Evolutionary conservation across 2,113 vertebrate species (phyloP), one percentile per base, ranked within the genome.

Genomic region (Ctenomys sociabilis): DNA sequence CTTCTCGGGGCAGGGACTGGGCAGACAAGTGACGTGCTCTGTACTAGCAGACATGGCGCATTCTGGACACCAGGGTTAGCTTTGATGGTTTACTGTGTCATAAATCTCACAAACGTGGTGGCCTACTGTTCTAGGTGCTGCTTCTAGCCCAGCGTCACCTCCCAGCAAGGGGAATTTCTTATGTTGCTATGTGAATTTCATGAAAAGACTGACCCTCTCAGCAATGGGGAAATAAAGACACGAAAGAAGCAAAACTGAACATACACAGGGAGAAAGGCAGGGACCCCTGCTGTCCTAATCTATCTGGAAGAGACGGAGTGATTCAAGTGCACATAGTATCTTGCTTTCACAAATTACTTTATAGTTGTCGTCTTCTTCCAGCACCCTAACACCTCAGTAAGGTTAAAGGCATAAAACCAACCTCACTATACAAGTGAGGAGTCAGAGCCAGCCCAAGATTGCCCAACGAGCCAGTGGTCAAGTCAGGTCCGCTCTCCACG

Each of bases 361-460:
- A 16, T 17, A n/a, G 59, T 87, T 37, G 30, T 52, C 59, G 30
- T 21, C 37, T 94, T 59, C 32, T 13, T 52, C 35, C 32, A 32
- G 52, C 72, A 68, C 91, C 19, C 26, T 24, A 49, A 59, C 1
- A 35, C 40, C 59, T 3, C 70, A 43, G 2, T n/a, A 49, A n/a
- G 22, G 28, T 66, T 86, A 54, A 87, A 86, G 81, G 40, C 52
- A 81, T n/a, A 57, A 4, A 12, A 40, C 16, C 26, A 83, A 73
- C 77, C 11, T 32, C n/a, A 22, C 21, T 80, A 82, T 35, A 57
- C 57, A 45, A 3, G 35, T 22, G 59, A 89, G 43, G 77, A 77
- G 81, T 81, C 81, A 90, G 87, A 81, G 32, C 64, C 43, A n/a
- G 77, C 12, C 89, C 92, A 85, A 95, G 94, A 85, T 85, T 85